Evolutionary conservation across 2,888 invertebrate genomes (phyloP).

Genomic region (Lithophane semibrunnea): DNA sequence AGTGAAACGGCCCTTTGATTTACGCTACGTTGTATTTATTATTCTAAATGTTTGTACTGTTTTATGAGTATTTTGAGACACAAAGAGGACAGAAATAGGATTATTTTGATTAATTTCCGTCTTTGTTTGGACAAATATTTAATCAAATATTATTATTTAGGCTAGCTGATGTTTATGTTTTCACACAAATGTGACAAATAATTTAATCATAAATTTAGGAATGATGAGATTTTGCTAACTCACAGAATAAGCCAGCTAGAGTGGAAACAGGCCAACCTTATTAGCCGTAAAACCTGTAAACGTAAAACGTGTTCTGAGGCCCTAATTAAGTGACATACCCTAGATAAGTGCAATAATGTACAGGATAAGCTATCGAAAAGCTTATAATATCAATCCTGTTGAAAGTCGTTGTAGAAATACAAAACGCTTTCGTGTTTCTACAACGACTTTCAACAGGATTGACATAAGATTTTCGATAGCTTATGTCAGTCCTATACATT

Average conservation of each 20-base stretch:
- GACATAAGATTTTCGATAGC: too few species aligned
- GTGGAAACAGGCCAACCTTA: background rate
- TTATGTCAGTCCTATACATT: too few species aligned
- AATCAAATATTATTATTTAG: too few species aligned
- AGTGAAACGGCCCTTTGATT: conserved; percentile 15
- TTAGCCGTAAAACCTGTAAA: background rate
- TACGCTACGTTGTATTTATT: background rate
- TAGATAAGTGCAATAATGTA: too few species aligned
- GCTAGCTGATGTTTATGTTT: background rate
- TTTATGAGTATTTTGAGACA: background rate
- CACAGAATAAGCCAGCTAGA: background rate
- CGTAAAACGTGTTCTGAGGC: background rate
- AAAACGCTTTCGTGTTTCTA: too few species aligned
- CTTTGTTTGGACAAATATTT: conserved; percentile 11
- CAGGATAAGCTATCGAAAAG: too few species aligned
- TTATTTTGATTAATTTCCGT: conserved; percentile 18
- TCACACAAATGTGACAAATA: background rate
- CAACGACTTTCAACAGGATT: too few species aligned
- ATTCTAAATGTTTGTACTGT: conserved; percentile 23
- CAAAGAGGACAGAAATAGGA: conserved; percentile 18
- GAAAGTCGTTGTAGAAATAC: too few species aligned
- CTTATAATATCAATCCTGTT: too few species aligned
- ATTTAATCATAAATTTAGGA: background rate
- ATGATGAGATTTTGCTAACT: background rate
- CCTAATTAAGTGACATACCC: too few species aligned